phyloP scores from a whole-genome alignment of 2,888 invertebrate species.

The Pachycephus smyrnensis region DNA sequence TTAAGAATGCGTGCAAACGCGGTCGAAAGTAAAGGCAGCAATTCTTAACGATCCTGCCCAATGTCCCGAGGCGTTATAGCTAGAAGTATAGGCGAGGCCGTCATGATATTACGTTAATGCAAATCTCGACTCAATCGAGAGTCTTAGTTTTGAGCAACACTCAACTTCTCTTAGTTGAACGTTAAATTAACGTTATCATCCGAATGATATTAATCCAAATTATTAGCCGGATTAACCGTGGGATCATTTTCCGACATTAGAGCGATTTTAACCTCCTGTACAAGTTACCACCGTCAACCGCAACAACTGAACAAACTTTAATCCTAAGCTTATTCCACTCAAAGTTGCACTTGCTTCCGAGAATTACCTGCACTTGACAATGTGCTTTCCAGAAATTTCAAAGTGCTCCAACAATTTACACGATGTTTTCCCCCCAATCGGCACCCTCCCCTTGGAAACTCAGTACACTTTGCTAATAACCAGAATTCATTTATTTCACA shows the following conservation, averaged over 20 bases:
- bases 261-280: not conserved
- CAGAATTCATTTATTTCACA: constrained; percentile 23
- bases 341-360: not conserved
- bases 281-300: not conserved
- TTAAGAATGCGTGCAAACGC: not conserved
- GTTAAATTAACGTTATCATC: not conserved
- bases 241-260: not conserved
- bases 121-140: not conserved
- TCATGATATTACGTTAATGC: not conserved
- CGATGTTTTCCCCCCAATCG: not conserved
- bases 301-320: not conserved
- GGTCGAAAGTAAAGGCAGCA: not conserved
- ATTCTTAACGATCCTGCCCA: not conserved
- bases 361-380: not conserved
- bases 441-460: too few relatives aligned
- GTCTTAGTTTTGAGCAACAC: not conserved
- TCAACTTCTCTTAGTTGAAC: not conserved
- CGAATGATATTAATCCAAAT: not conserved
- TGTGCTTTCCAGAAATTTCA: not conserved
- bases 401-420: not conserved
- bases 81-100: not conserved
- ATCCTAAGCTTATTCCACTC: not conserved
- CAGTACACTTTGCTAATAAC: not conserved
- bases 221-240: not conserved
- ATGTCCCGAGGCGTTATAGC: not conserved